Percentiles rank a stretch among this genome's conserved stretches.
These are phyloP conservation scores for Stigmatopora argus DNA, from an alignment of 2,113 vertebrate species.

Conservation along the genomic window DNA sequence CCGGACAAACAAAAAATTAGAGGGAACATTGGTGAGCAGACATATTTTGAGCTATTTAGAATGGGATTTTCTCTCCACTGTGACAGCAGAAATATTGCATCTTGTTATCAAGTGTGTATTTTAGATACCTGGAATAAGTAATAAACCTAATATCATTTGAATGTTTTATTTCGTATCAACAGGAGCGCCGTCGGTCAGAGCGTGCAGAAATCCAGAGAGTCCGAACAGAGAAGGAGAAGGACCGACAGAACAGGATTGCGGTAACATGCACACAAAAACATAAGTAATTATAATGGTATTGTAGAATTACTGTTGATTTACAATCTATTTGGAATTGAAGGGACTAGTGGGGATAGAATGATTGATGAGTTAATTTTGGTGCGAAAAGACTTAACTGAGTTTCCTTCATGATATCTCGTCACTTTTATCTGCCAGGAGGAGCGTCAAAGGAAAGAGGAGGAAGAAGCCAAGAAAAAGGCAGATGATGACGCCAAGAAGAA, in stretches of 20 bases:
- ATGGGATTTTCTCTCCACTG: too few relatives aligned
- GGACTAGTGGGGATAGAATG: too few relatives aligned
- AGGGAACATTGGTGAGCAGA: too few relatives aligned
- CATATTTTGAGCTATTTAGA: too few relatives aligned
- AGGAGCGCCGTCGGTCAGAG: constrained; percentile 89
- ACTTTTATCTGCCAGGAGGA: constrained; percentile 75
- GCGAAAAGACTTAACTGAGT: background rate
- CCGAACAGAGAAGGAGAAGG: constrained; percentile 87
- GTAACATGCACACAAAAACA: constrained; percentile 52
- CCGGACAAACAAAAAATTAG: too few relatives aligned
- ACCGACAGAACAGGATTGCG: constrained; percentile 84
- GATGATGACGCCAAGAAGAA: constrained; percentile 96
- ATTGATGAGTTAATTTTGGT: too few relatives aligned
- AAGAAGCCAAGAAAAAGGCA: constrained; percentile 85
- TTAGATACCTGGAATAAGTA: too few relatives aligned
- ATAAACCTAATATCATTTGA: background rate
- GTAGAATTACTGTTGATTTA: too few relatives aligned
- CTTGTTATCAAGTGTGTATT: too few relatives aligned
- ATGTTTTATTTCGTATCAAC: background rate
- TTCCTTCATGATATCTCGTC: background rate
- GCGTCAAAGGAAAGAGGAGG: constrained; percentile 89
- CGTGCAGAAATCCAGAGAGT: constrained; percentile 90
- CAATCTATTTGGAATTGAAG: too few relatives aligned
- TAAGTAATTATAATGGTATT: too few relatives aligned
- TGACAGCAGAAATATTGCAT: too few relatives aligned